Evolutionary conservation across 2,797 vertebrate genomes (phyloP).

Genomic region (Clarias fuscus): DNA sequence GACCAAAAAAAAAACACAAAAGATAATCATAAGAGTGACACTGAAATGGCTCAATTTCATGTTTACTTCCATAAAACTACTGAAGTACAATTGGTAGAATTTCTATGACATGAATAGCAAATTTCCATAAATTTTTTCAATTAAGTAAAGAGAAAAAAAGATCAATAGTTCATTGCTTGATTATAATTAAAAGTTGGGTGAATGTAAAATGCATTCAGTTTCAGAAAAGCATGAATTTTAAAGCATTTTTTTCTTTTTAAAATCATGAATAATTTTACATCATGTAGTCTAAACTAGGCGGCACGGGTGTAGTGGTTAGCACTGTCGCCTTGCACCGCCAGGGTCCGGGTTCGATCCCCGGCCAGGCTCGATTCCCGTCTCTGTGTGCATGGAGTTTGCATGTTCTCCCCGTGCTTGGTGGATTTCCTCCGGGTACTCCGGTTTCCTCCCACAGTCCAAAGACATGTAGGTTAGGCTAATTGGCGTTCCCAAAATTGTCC

Average conservation of each 20-base stretch:
- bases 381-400: too few species aligned
- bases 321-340: too few species aligned
- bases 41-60: background rate
- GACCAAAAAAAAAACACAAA: background rate
- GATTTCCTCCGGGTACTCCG: too few species aligned
- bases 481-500: too few species aligned
- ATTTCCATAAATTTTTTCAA: background rate
- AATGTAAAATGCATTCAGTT: background rate
- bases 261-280: background rate
- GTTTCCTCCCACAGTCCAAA: too few species aligned
- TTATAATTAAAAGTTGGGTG: constrained; percentile 12
- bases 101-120: background rate
- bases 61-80: background rate
- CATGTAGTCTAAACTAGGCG: background rate
- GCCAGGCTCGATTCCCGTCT: too few species aligned
- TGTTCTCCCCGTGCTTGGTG: too few species aligned
- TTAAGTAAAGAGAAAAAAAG: background rate
- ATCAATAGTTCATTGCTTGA: constrained; percentile 1
- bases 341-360: too few species aligned
- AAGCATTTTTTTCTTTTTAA: background rate
- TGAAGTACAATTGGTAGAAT: background rate
- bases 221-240: background rate
- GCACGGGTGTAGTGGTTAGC: too few species aligned
- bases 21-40: background rate
- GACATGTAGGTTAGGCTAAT: too few species aligned